Base-by-base conservation (phyloP, 2,113 vertebrate genomes). In the Podarcis muralis region DNA sequence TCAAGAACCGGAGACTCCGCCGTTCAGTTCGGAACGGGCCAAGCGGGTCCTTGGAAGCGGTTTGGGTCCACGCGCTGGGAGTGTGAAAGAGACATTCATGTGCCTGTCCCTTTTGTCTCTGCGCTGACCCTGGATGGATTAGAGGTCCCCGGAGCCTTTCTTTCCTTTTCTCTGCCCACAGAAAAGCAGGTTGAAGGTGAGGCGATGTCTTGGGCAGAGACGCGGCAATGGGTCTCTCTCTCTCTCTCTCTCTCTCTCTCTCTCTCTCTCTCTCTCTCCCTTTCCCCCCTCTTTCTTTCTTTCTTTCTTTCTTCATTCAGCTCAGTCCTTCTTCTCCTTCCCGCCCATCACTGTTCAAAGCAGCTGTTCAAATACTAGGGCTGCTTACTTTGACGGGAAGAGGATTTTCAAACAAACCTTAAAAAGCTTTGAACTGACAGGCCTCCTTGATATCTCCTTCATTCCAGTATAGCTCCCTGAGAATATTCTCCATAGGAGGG, bases 361-460 rank as follows among this genome's bases (percentile, higher is more conserved):
- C 96, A 96, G 97, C 96, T 97, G 96, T 96, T 97, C 96, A 96
- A 96, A 97, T 95, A 96, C 92, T 88, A 92, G 96, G 95, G 92
- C 96, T 95, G 96, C 96, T 96, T 93, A 93, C 92, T 95, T 90
- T 96, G 96, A 96, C 94, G 95, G 92, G 95, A 92, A 95, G 95
- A 94, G 96, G 96, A 96, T 97, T 97, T 96, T 97, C 97, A 97
- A 97, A 97, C 96, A 95, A 93, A 93, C 74, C 94, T 92, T 93
- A 91, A 96, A 95, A 96, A 89, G 96, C 97, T 97, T 97, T 97
- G 96, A 97, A 97, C 96, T 97, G 97, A 96, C 97, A 96, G 95
- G 95, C 95, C 95, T 96, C 96, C 96, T 96, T 94, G 93, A 88
- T 95, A 94, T 91, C 94, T 96, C 95, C 95, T 94, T 96, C 94